Percentiles rank a stretch among this genome's conserved stretches.
Evolutionary conservation across 2,797 vertebrate species (phyloP).

Genomic region (Sparidentex hasta): DNA sequence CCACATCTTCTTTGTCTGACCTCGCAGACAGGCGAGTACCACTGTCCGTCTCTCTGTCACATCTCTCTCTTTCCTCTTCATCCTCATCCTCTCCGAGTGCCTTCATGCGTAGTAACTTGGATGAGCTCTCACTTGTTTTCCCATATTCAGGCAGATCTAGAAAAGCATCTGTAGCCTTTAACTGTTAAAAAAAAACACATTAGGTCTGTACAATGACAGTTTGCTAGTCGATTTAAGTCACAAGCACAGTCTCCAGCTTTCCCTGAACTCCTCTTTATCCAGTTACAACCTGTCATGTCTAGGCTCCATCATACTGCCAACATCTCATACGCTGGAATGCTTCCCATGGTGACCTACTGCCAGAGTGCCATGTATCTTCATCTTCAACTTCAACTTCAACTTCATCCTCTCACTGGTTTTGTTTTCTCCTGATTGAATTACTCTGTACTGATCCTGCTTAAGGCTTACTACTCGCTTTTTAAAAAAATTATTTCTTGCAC

Average conservation of each 20-base stretch:
- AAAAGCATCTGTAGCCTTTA: conserved; percentile 26
- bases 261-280: too few species aligned
- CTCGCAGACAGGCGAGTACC: conserved; percentile 25
- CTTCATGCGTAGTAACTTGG: conserved; percentile 29
- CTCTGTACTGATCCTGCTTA: background rate
- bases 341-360: too few species aligned
- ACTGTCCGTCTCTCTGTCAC: conserved; percentile 14
- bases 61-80: background rate
- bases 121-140: conserved; percentile 2
- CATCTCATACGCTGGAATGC: too few species aligned
- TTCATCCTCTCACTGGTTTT: too few species aligned
- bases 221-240: background rate
- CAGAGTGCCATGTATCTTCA: too few species aligned
- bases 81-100: conserved; percentile 15
- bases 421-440: background rate
- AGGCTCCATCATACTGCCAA: too few species aligned
- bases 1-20: background rate
- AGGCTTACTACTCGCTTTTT: background rate
- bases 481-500: too few species aligned
- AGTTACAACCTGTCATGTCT: too few species aligned
- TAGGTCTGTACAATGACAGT: background rate
- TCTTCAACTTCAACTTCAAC: too few species aligned
- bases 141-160: conserved; percentile 12
- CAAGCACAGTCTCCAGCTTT: too few species aligned
- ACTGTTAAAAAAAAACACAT: conserved; percentile 35